Conservation (phyloP, 2,888 invertebrate species). For the Ecliptopera silaceata region DNA sequence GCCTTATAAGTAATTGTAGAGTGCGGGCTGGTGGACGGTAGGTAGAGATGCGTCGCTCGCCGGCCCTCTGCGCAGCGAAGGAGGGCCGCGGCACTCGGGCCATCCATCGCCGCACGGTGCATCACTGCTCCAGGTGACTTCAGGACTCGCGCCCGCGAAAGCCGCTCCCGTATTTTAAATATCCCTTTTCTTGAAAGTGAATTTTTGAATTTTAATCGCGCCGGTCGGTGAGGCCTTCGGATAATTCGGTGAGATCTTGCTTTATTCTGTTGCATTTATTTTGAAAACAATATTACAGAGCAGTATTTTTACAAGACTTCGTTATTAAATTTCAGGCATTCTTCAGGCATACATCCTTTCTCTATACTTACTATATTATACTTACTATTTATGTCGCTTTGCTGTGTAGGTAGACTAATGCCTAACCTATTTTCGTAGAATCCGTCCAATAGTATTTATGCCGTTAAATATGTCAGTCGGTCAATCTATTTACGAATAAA, state of each 20-base stretch:
- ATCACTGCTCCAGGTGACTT: neutral
- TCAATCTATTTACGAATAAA: too few species aligned
- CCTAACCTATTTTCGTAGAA: too few species aligned
- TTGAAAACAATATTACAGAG: too few species aligned
- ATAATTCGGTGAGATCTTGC: neutral
- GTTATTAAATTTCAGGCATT: too few species aligned
- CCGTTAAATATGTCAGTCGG: too few species aligned
- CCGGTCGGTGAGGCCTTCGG: neutral
- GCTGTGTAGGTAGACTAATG: too few species aligned
- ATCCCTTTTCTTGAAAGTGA: neutral
- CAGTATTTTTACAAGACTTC: too few species aligned
- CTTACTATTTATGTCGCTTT: too few species aligned
- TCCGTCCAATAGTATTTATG: too few species aligned
- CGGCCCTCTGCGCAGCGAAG: neutral
- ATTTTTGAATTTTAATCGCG: neutral
- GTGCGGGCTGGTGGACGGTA: neutral
- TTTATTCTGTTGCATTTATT: neutral
- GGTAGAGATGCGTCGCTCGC: neutral
- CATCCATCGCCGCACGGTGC: slow-evolving; percentile 1
- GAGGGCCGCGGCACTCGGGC: neutral
- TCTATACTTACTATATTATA: too few species aligned
- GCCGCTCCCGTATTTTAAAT: neutral
- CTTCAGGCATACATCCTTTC: too few species aligned
- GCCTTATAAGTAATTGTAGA: neutral
- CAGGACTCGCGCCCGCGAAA: neutral